A percentile compares a stretch with the other conserved stretches of the same genome.
These are phyloP conservation scores for Ceyx cyanopectus DNA, from an alignment of 2,113 vertebrate species.

Conservation along the genomic window DNA sequence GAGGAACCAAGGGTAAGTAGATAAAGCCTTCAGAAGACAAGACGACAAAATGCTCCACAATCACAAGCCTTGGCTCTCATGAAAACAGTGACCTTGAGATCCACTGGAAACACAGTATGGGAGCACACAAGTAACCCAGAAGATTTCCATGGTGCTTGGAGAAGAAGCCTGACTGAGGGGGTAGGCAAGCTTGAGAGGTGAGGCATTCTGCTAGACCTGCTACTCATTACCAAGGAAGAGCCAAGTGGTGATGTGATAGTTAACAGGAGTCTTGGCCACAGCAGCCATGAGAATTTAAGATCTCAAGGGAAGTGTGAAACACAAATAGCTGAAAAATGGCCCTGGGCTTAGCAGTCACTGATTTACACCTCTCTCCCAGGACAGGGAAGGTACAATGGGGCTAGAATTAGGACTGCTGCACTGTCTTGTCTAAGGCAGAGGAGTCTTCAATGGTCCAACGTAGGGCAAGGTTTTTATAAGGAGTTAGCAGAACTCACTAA, in stretches of 20 bases:
- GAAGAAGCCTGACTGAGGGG: not conserved
- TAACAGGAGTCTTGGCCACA: not conserved
- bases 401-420: not conserved
- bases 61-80: not conserved
- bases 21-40: not conserved
- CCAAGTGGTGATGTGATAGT: not conserved
- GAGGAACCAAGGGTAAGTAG: not conserved
- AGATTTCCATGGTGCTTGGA: not conserved
- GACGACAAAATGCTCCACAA: not conserved
- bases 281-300: not conserved
- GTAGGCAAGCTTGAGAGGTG: not conserved
- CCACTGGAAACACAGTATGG: not conserved
- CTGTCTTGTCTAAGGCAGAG: not conserved
- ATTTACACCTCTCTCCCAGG: not conserved
- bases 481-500: not conserved
- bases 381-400: accelerated
- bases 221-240: not conserved
- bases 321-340: not conserved
- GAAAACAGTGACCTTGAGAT: not conserved
- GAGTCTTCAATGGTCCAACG: not conserved
- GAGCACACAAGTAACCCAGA: not conserved
- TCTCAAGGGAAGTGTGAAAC: not conserved
- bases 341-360: not conserved
- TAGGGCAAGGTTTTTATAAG: not conserved
- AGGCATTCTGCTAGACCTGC: not conserved